These are phyloP conservation scores for Pyrgilauda ruficollis DNA, from an alignment of 2,113 vertebrate genomes.

Conservation along the genomic window DNA sequence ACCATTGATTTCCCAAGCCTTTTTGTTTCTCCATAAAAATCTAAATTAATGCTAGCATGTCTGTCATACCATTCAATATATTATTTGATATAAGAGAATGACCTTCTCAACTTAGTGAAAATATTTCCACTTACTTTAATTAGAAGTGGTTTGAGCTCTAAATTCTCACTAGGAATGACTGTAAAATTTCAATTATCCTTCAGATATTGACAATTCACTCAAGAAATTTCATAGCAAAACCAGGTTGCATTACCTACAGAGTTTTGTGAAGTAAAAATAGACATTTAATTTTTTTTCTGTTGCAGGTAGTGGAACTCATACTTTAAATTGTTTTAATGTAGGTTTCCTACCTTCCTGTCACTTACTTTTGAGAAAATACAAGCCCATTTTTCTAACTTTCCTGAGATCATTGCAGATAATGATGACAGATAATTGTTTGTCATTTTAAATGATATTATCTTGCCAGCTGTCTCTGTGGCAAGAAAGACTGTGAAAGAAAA, in stretches of 20 bases:
- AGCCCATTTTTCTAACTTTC: constrained; percentile 13
- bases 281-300: neutral
- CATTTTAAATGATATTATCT: constrained; percentile 44
- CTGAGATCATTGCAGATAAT: constrained; percentile 25
- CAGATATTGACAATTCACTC: neutral
- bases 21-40: neutral
- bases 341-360: neutral
- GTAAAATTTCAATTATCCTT: neutral
- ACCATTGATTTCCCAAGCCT: neutral
- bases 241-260: neutral
- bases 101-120: neutral
- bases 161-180: neutral
- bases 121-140: neutral
- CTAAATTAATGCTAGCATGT: neutral
- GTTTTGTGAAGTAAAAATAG: neutral
- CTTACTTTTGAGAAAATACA: constrained; percentile 22
- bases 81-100: neutral
- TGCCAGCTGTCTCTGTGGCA: constrained; percentile 6
- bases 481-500: neutral
- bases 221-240: neutral
- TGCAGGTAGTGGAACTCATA: neutral
- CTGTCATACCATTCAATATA: neutral
- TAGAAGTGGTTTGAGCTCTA: neutral
- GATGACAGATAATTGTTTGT: constrained; percentile 41
- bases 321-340: constrained; percentile 26